These are phyloP conservation scores for Clanis bilineata DNA, from an alignment of 2,888 invertebrate genomes.

Conservation along the genomic window DNA sequence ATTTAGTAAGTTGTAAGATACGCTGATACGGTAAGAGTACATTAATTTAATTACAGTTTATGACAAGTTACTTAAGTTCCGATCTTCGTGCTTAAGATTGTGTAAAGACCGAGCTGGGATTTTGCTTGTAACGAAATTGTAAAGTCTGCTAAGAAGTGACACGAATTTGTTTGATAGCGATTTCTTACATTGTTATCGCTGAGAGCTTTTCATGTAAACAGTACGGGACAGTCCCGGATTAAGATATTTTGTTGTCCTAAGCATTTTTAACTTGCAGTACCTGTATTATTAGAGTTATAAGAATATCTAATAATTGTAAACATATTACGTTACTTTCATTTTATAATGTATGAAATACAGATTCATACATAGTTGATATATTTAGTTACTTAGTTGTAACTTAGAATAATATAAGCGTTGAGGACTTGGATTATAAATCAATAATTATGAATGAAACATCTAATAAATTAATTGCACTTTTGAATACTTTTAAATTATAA, in stretches of 20 bases:
- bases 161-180: conserved; percentile 30
- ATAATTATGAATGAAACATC: too few species aligned
- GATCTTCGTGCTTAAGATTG: conserved; percentile 68
- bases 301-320: too few species aligned
- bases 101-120: conserved; percentile 54
- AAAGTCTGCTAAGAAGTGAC: conserved; percentile 44
- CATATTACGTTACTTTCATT: too few species aligned
- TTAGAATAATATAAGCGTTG: too few species aligned
- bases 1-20: conserved; percentile 76
- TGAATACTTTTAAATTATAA: too few species aligned
- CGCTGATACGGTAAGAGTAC: conserved; percentile 73
- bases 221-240: not conserved
- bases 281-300: not conserved
- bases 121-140: conserved; percentile 64
- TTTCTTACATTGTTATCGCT: not conserved
- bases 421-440: too few species aligned
- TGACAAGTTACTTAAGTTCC: conserved; percentile 60
- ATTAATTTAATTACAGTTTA: conserved; percentile 69
- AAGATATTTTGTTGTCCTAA: not conserved
- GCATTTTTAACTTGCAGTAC: not conserved
- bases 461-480: too few species aligned
- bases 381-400: not conserved
- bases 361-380: too few species aligned
- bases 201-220: not conserved
- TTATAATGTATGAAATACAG: too few species aligned